Percentiles rank a stretch among this genome's conserved stretches.
Conservation (phyloP, 1,140 invertebrate species). For the Phymorhynchus buccinoides region DNA sequence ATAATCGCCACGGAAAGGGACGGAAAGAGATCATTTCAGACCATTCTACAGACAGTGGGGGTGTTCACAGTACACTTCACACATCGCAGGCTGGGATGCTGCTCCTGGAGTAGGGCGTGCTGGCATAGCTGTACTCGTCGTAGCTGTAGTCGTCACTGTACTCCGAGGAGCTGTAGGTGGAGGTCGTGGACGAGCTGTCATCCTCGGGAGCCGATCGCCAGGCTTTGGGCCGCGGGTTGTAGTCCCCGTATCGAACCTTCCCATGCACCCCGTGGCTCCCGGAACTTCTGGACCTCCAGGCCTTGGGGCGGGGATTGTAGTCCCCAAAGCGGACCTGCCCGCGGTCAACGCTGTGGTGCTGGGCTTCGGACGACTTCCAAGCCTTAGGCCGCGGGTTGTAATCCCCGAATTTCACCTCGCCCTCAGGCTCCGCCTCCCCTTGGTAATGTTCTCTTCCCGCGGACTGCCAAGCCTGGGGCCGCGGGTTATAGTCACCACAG, state of each 20-base stretch:
- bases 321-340: no score
- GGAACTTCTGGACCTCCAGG: neutral
- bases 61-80: neutral
- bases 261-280: neutral
- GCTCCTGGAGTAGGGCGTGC: neutral
- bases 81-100: neutral
- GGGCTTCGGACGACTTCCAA: constrained; percentile 4
- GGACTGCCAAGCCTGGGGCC: neutral
- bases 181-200: neutral
- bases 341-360: no score
- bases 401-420: constrained; percentile 28
- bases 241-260: neutral
- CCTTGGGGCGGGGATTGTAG: no score
- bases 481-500: neutral
- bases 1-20: neutral
- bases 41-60: neutral
- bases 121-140: neutral
- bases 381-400: constrained; percentile 41
- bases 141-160: constrained; percentile 6
- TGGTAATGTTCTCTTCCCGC: neutral
- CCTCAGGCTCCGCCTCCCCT: neutral
- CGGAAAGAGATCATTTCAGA: neutral
- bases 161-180: neutral
- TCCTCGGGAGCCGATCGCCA: neutral
- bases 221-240: neutral